These are phyloP conservation scores for Brachystomella parvula DNA, from an alignment of 1,140 invertebrate species.

Conservation along the genomic window DNA sequence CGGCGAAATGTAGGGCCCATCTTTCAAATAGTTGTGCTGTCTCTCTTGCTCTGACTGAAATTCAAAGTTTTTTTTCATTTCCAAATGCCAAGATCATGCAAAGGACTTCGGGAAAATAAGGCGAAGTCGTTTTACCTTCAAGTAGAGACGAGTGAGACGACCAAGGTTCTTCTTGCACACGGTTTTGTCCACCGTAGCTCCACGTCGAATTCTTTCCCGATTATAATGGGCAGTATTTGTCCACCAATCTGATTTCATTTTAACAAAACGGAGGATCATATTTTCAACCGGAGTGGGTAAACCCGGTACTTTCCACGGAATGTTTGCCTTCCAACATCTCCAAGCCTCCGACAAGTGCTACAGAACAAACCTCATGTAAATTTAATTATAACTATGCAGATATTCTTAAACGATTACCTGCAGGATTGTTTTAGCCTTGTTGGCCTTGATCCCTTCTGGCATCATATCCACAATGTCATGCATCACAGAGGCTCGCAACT, in stretches of 20 bases:
- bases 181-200: slow-evolving; percentile 96
- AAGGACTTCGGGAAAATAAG: slow-evolving; percentile 9
- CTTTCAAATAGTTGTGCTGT: slow-evolving; percentile 98
- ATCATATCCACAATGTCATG: slow-evolving; percentile 99
- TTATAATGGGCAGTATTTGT: slow-evolving; percentile 99
- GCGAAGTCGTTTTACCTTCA: slow-evolving; percentile 55
- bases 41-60: slow-evolving; percentile 84
- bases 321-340: slow-evolving; percentile 99
- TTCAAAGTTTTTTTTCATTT: no score
- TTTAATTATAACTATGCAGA: no score
- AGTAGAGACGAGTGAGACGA: slow-evolving; percentile 85
- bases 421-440: slow-evolving; percentile 96
- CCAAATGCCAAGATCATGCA: no score
- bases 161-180: slow-evolving; percentile 99
- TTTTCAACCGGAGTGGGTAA: slow-evolving; percentile 98
- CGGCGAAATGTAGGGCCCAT: slow-evolving; percentile 97
- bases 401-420: no score
- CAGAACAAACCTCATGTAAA: neutral
- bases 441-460: slow-evolving; percentile 99
- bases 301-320: slow-evolving; percentile 99
- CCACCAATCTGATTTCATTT: slow-evolving; percentile 99
- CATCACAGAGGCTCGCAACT: slow-evolving; percentile 96
- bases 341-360: slow-evolving; percentile 94
- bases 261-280: slow-evolving; percentile 99
- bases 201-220: slow-evolving; percentile 84